These are phyloP conservation scores for Neoscelio sp. DNA, from an alignment of 2,888 invertebrate genomes.

Conservation along the genomic window DNA sequence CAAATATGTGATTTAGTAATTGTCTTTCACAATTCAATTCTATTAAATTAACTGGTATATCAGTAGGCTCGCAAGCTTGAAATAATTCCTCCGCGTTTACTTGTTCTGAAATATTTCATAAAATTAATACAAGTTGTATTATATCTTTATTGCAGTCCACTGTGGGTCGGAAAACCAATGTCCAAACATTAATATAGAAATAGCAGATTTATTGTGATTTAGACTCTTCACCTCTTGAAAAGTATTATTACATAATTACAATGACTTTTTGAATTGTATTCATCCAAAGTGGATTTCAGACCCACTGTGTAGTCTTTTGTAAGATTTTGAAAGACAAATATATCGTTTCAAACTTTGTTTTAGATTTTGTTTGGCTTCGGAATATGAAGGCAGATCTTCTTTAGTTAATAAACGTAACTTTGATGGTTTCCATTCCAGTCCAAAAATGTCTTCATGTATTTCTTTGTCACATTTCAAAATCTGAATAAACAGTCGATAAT, in stretches of 20 bases:
- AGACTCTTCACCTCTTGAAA: neutral
- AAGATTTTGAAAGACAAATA: no score
- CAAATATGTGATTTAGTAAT: conserved; percentile 86
- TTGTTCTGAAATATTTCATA: conserved; percentile 70
- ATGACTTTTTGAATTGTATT: no score
- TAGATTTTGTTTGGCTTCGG: conserved; percentile 72
- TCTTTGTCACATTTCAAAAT: conserved; percentile 86
- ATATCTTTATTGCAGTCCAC: no score
- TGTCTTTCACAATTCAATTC: conserved; percentile 75
- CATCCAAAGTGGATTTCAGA: no score
- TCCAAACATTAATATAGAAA: no score
- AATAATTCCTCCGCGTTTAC: conserved; percentile 68
- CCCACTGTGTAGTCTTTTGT: no score
- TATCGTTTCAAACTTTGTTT: conserved; percentile 71
- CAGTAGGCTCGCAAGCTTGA: conserved; percentile 68
- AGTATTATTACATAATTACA: no score
- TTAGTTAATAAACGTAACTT: conserved; percentile 80
- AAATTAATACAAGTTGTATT: no score
- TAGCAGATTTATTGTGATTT: no score
- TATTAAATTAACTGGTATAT: conserved; percentile 66
- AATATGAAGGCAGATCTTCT: conserved; percentile 83
- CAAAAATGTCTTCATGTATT: conserved; percentile 87
- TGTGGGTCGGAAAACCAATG: no score
- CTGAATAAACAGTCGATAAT: conserved; percentile 69
- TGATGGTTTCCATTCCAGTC: conserved; percentile 85